Conservation (phyloP, 2,888 invertebrate genomes). For the Eristalis intricaria region DNA sequence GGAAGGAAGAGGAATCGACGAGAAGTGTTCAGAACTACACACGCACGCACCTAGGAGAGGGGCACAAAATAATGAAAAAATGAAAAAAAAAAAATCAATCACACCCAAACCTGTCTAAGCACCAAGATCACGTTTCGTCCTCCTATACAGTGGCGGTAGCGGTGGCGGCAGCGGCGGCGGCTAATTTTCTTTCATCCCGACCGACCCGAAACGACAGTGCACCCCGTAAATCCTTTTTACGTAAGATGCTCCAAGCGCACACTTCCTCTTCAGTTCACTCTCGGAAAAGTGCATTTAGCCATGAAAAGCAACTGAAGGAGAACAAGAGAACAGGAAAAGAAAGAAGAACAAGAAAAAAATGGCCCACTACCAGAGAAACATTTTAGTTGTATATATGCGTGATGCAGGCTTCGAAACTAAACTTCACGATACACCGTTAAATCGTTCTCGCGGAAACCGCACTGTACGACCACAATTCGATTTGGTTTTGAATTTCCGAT, state of each 20-base stretch:
- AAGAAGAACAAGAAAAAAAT: slow-evolving; percentile 34
- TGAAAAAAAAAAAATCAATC: slow-evolving; percentile 63
- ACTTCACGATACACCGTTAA: slow-evolving; percentile 58
- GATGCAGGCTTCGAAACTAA: slow-evolving; percentile 47
- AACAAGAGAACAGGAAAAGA: neutral
- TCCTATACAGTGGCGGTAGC: slow-evolving; percentile 12
- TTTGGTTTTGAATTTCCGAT: slow-evolving; percentile 60
- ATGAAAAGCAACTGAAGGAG: slow-evolving; percentile 27
- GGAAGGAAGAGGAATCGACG: neutral
- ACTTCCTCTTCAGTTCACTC: slow-evolving; percentile 54
- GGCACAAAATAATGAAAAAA: slow-evolving; percentile 13
- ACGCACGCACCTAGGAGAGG: neutral
- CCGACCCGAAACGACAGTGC: slow-evolving; percentile 30
- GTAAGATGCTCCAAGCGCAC: slow-evolving; percentile 63
- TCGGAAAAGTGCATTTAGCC: slow-evolving; percentile 64
- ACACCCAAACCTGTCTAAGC: slow-evolving; percentile 69
- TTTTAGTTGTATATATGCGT: neutral
- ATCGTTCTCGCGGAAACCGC: slow-evolving; percentile 53
- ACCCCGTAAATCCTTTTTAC: slow-evolving; percentile 62
- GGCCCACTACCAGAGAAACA: slow-evolving; percentile 29
- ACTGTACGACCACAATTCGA: slow-evolving; percentile 58
- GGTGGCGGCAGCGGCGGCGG: slow-evolving; percentile 23
- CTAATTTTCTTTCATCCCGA: slow-evolving; percentile 27
- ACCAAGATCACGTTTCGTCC: slow-evolving; percentile 53
- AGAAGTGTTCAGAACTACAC: neutral